phyloP scores from a whole-genome alignment of 2,113 vertebrate genomes.

The Pygoscelis adeliae region DNA sequence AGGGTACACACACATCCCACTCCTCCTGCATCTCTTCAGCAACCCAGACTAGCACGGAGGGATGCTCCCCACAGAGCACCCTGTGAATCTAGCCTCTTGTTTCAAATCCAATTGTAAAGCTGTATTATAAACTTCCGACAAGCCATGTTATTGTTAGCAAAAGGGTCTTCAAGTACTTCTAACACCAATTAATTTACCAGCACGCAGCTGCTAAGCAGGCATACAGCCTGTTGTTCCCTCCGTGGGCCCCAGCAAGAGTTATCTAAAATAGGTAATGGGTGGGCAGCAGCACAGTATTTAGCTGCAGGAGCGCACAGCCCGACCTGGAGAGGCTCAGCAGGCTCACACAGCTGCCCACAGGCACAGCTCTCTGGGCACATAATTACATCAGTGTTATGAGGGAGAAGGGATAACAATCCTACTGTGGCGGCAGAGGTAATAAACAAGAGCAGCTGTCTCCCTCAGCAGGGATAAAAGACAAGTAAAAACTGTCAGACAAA shows the following conservation, averaged over 20 bases:
- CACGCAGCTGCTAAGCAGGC: neutral
- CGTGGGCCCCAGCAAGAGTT: neutral
- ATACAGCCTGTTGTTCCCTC: neutral
- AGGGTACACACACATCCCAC: rapidly evolving
- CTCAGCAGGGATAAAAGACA: neutral
- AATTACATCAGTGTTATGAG: neutral
- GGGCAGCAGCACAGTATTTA: neutral
- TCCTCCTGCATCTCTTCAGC: neutral
- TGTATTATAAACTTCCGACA: neutral
- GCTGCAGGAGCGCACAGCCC: neutral
- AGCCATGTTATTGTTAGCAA: neutral
- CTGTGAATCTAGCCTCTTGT: neutral
- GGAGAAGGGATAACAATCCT: neutral
- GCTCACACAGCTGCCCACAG: neutral
- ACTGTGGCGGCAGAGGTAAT: neutral
- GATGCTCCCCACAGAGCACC: neutral
- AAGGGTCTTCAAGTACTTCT: neutral
- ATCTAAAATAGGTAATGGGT: neutral
- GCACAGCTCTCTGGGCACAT: neutral
- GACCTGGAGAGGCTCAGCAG: neutral
- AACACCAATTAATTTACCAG: neutral
- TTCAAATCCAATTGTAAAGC: neutral
- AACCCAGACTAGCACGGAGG: neutral
- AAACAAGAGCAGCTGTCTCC: neutral
- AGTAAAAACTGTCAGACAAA: neutral